These are phyloP conservation scores for Achlya flavicornis DNA, from an alignment of 2,888 invertebrate species.

Conservation along the genomic window DNA sequence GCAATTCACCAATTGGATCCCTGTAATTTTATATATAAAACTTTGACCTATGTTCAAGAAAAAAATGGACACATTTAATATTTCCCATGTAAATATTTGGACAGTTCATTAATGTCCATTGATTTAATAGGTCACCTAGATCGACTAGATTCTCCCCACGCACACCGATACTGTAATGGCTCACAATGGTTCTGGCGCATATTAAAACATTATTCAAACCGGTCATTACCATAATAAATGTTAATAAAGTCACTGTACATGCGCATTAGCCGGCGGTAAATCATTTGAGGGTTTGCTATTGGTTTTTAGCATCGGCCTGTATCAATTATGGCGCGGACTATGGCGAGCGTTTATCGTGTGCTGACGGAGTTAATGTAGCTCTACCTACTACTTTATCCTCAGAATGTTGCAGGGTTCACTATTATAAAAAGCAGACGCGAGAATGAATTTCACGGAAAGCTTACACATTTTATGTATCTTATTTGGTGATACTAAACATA, in stretches of 20 bases:
- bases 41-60: too few relatives aligned
- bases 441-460: too few relatives aligned
- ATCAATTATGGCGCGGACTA: constrained; percentile 73
- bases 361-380: constrained; percentile 33
- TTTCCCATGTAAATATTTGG: constrained; percentile 1
- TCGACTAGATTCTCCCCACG: constrained; percentile 15
- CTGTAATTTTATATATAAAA: too few relatives aligned
- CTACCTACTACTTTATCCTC: constrained; percentile 22
- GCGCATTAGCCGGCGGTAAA: constrained; percentile 75
- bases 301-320: constrained; percentile 73
- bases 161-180: constrained; percentile 17
- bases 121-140: constrained; percentile 12
- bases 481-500: too few relatives aligned
- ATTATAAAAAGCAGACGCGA: too few relatives aligned
- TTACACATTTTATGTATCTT: too few relatives aligned
- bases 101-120: constrained; percentile 3
- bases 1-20: too few relatives aligned
- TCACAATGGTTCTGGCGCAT: constrained; percentile 48
- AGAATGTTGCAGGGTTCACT: not conserved
- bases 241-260: constrained; percentile 76
- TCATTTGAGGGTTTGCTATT: constrained; percentile 69
- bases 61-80: not conserved
- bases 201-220: constrained; percentile 73
- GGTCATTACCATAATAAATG: constrained; percentile 80
- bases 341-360: constrained; percentile 45